phyloP scores from a whole-genome alignment of 2,113 vertebrate species.

The Megaptera novaeangliae region DNA sequence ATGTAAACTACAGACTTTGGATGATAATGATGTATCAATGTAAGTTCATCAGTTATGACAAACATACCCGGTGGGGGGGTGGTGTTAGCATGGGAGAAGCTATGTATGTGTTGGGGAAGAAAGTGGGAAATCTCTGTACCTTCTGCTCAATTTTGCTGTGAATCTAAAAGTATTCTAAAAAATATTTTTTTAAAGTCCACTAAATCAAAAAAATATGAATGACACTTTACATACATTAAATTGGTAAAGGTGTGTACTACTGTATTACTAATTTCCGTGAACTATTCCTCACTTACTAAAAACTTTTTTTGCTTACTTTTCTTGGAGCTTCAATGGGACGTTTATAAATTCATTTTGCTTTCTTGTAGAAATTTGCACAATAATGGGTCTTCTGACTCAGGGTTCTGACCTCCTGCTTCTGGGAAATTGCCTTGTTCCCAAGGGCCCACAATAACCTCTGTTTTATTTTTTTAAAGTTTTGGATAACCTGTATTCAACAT shows the following conservation, averaged over 20 bases:
- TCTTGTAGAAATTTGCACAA: conserved; percentile 49
- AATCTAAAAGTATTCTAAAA: background rate
- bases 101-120: background rate
- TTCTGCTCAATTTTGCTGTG: background rate
- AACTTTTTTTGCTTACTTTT: conserved; percentile 22
- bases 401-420: conserved; percentile 47
- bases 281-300: background rate
- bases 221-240: background rate
- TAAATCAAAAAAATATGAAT: background rate
- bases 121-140: background rate
- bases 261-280: background rate
- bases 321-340: background rate
- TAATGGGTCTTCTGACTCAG: conserved; percentile 58
- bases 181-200: background rate
- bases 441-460: conserved; percentile 27
- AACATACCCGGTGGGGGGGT: background rate
- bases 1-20: background rate
- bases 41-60: background rate
- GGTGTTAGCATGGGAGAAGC: background rate
- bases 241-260: background rate
- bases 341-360: conserved; percentile 44
- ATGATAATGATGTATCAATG: background rate
- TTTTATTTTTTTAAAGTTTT: background rate
- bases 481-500: background rate
- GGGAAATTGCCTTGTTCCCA: conserved; percentile 19